Percentiles rank a stretch among this genome's conserved stretches.
These are phyloP conservation scores for Morinoia aosen DNA, from an alignment of 2,888 invertebrate species.

Conservation along the genomic window DNA sequence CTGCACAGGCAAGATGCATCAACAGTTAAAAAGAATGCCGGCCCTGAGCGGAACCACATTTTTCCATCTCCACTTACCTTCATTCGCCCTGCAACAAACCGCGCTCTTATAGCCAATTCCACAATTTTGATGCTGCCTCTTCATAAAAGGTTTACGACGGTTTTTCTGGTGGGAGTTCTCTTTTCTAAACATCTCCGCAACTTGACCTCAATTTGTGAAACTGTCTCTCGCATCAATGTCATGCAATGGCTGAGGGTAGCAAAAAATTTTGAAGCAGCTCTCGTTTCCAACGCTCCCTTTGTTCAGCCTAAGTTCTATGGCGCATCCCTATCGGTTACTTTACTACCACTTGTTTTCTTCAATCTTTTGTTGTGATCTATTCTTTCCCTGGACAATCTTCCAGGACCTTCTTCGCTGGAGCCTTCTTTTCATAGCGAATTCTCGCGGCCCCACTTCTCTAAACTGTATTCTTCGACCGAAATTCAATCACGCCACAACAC, in stretches of 20 bases:
- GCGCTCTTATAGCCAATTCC: background rate
- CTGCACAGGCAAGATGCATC: background rate
- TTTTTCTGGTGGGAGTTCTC: background rate
- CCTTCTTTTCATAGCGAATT: background rate
- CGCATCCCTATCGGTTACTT: too few relatives aligned
- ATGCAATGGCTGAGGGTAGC: background rate
- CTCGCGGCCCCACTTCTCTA: background rate
- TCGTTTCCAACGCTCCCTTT: too few relatives aligned
- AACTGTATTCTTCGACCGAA: background rate
- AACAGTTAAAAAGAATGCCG: background rate
- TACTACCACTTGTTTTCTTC: background rate
- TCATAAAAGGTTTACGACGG: background rate
- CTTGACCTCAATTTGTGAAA: background rate
- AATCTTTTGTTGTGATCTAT: background rate
- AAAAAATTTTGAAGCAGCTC: background rate
- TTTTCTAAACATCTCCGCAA: background rate
- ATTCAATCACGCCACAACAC: background rate
- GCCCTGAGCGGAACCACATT: background rate
- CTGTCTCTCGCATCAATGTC: background rate
- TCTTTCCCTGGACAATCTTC: background rate
- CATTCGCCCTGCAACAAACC: background rate
- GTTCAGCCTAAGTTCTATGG: background rate
- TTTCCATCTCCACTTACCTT: background rate
- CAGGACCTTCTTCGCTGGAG: background rate
- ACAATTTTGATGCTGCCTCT: background rate